Conservation (phyloP, 2,797 vertebrate genomes). For the Mico argentatus region DNA sequence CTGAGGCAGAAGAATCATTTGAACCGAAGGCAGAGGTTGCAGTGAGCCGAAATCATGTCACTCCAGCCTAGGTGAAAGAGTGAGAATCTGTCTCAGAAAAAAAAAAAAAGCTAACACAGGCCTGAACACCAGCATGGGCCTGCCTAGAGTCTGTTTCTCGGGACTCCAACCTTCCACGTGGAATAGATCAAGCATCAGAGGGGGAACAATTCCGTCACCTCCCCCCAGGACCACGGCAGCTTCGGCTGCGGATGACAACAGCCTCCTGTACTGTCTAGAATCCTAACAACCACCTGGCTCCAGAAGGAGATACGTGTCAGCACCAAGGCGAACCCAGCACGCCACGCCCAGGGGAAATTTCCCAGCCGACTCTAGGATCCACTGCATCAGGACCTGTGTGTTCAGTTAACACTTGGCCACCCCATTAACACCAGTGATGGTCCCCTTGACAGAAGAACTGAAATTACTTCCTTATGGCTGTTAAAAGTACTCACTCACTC, state of each 20-base stretch:
- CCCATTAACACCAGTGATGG: no score
- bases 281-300: background rate
- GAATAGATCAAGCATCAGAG: background rate
- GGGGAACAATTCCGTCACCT: background rate
- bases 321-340: accelerated
- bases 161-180: background rate
- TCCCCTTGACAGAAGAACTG: background rate
- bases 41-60: no score
- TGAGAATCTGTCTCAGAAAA: no score
- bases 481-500: background rate
- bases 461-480: background rate
- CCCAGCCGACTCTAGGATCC: background rate
- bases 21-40: no score
- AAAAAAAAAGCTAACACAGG: background rate
- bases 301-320: accelerated
- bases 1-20: no score
- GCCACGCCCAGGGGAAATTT: background rate
- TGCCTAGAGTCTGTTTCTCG: background rate
- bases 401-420: background rate
- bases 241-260: background rate
- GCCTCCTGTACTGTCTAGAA: background rate
- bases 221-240: background rate
- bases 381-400: background rate
- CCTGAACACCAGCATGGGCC: background rate
- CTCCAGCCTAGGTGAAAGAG: no score